phyloP scores from a whole-genome alignment of 1,140 invertebrate species.

The Drosophila aff. region DNA sequence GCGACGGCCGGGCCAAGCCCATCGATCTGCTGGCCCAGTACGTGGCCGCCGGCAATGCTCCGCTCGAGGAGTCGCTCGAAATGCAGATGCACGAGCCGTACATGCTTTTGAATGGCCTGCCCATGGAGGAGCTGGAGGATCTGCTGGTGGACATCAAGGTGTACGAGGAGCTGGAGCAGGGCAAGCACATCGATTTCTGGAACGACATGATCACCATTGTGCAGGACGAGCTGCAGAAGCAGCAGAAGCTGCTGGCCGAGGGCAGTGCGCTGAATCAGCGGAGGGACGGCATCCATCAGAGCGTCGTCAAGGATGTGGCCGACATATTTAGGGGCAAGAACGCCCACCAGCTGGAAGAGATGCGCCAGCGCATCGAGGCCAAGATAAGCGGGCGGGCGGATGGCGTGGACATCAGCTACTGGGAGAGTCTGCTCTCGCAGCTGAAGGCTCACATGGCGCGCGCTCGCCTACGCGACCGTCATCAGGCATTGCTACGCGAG shows the following conservation, averaged over 20 bases:
- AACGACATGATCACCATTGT: slow-evolving; percentile 98
- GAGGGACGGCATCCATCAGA: slow-evolving; percentile 96
- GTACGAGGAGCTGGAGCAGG: slow-evolving; percentile 94
- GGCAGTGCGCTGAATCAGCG: slow-evolving; percentile 88
- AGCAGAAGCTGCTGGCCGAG: slow-evolving; percentile 89
- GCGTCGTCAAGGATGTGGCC: slow-evolving; percentile 95
- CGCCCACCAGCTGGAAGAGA: slow-evolving; percentile 92
- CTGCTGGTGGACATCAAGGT: slow-evolving; percentile 98
- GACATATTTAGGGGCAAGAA: slow-evolving; percentile 96
- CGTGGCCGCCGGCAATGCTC: slow-evolving; percentile 92
- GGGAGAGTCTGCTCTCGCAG: slow-evolving; percentile 97
- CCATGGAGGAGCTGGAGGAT: slow-evolving; percentile 97
- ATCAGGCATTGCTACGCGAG: slow-evolving; percentile 95
- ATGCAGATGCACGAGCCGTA: slow-evolving; percentile 99
- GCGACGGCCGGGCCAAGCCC: slow-evolving; percentile 98
- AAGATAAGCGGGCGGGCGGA: slow-evolving; percentile 94
- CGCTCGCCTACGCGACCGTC: slow-evolving; percentile 95
- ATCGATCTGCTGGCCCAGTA: slow-evolving; percentile 99
- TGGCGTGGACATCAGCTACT: slow-evolving; percentile 98
- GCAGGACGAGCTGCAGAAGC: slow-evolving; percentile 96
- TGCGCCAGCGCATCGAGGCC: slow-evolving; percentile 94
- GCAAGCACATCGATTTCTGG: slow-evolving; percentile 97
- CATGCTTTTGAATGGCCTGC: slow-evolving; percentile 96
- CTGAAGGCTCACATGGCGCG: slow-evolving; percentile 98
- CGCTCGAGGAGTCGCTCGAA: slow-evolving; percentile 96